Evolutionary conservation across 2,888 invertebrate species (phyloP).

Genomic region (Scaptomyza tumidula): DNA sequence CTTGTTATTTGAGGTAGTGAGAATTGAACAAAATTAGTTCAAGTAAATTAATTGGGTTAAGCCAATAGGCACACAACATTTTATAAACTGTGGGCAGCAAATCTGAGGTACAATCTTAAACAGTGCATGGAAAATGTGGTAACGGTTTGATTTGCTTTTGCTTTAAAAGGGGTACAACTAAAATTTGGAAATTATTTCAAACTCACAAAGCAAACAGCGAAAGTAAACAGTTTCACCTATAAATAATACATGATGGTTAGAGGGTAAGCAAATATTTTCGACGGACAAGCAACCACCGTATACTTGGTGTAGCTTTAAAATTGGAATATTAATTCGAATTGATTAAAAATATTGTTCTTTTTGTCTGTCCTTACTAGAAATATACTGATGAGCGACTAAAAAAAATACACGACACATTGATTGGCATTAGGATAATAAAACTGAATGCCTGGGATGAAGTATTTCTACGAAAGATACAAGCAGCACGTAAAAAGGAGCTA

Average conservation of each 20-base stretch:
- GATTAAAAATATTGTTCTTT: no score
- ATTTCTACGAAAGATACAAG: constrained; percentile 88
- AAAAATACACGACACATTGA: constrained; percentile 90
- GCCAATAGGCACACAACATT: not conserved
- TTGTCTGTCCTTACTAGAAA: constrained; percentile 84
- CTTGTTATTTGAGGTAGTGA: not conserved
- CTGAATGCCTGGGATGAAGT: constrained; percentile 93
- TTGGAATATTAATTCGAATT: no score
- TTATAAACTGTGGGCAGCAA: not conserved
- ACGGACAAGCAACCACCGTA: no score
- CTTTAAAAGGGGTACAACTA: not conserved
- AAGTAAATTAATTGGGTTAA: not conserved
- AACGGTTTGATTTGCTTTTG: not conserved
- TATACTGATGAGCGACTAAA: constrained; percentile 90
- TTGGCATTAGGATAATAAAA: constrained; percentile 92
- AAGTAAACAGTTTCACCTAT: not conserved
- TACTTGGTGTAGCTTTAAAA: no score
- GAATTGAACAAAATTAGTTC: not conserved
- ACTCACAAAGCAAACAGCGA: not conserved
- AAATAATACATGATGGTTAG: no score
- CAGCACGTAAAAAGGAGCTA: constrained; percentile 89
- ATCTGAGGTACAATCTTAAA: not conserved
- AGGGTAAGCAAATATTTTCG: no score
- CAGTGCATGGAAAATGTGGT: not conserved
- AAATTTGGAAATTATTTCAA: not conserved